These are phyloP conservation scores for Semaprochilodus insignis DNA, from an alignment of 2,797 vertebrate species.

Conservation along the genomic window DNA sequence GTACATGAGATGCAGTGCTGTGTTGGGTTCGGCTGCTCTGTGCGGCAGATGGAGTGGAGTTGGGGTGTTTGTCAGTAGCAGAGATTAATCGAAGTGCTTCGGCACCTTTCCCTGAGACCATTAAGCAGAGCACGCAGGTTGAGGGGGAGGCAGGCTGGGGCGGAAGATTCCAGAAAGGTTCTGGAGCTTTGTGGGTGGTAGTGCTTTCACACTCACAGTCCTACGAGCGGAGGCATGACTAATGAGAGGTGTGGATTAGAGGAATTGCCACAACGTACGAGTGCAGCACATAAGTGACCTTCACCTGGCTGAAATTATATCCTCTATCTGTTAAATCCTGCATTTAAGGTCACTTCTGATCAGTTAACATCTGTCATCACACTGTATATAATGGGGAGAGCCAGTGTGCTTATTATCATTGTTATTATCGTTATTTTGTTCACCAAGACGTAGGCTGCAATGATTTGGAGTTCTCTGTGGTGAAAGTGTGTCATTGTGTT, in stretches of 20 bases:
- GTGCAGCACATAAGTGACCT: slow-evolving; percentile 9
- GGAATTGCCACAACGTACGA: slow-evolving; percentile 16
- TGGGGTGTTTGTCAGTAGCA: slow-evolving; percentile 22
- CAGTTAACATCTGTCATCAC: neutral
- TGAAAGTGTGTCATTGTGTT: no score
- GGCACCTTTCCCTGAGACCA: slow-evolving; percentile 24
- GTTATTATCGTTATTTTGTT: no score
- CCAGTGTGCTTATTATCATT: neutral
- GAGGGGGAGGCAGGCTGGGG: neutral
- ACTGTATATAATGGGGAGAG: neutral
- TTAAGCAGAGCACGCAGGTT: slow-evolving; percentile 30
- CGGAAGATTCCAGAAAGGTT: slow-evolving; percentile 27
- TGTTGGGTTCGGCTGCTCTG: slow-evolving; percentile 4
- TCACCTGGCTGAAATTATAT: slow-evolving; percentile 17
- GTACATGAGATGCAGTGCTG: neutral
- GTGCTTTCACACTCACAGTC: slow-evolving; percentile 27
- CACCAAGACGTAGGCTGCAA: no score
- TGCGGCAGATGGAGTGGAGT: slow-evolving; percentile 23
- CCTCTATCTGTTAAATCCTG: slow-evolving; percentile 10
- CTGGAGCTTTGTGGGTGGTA: slow-evolving; percentile 4
- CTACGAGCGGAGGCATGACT: slow-evolving; percentile 39
- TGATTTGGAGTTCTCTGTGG: no score
- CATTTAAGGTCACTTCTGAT: neutral
- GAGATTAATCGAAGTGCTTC: slow-evolving; percentile 45
- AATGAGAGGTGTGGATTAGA: slow-evolving; percentile 29